Conservation (phyloP, 2,888 invertebrate genomes). For the Cistogaster globosa region DNA sequence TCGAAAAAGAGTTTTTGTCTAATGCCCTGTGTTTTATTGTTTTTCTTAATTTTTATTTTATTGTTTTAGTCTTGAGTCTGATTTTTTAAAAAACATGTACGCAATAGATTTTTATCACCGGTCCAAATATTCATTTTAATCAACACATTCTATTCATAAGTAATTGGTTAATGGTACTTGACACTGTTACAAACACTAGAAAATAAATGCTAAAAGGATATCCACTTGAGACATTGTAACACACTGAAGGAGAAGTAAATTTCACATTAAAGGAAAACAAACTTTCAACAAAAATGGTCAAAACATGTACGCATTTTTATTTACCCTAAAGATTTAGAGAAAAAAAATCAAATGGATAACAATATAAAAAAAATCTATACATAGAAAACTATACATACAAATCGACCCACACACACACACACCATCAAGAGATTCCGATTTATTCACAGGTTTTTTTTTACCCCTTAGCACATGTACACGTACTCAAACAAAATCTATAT, state of each 20-base stretch:
- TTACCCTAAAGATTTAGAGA: too few relatives aligned
- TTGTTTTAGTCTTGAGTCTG: too few relatives aligned
- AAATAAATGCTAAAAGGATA: background rate
- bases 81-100: constrained; percentile 14
- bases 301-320: too few relatives aligned
- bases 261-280: background rate
- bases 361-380: too few relatives aligned
- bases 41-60: too few relatives aligned
- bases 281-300: background rate
- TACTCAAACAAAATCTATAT: background rate
- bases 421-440: too few relatives aligned
- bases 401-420: too few relatives aligned
- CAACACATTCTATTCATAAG: constrained; percentile 45
- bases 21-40: too few relatives aligned
- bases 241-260: background rate
- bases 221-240: constrained; percentile 33
- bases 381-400: too few relatives aligned
- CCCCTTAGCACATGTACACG: background rate
- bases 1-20: too few relatives aligned
- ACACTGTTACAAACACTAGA: constrained; percentile 25
- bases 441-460: too few relatives aligned
- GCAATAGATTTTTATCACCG: constrained; percentile 18
- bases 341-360: too few relatives aligned
- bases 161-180: constrained; percentile 65
- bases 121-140: constrained; percentile 46